Evolutionary conservation across 2,888 invertebrate genomes (phyloP), one percentile per base, ranked within the genome.

Genomic region (Choristoneura rosaceana): DNA sequence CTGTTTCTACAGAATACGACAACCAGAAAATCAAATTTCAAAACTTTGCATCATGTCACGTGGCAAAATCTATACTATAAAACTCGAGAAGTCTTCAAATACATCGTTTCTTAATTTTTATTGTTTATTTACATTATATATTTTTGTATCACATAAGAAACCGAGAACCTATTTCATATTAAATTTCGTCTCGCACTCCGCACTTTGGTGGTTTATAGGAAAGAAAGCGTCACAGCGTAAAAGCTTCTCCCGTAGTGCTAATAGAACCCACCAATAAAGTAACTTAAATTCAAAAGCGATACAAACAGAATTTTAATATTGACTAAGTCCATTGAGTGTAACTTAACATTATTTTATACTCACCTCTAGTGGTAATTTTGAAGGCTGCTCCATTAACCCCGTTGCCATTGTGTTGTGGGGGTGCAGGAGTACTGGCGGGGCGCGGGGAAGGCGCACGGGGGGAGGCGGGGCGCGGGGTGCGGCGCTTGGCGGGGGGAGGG

Each of bases 361-460:
- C 76, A 93, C 98, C 97, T 96, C 97, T 95, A 81, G 97, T 97
- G 77, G 97, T 96, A 80, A 99, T 97, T 92, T 98, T 98, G 84
- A 99, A 97, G 83, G 97, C 96, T 47, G 97, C 96, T 55, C 96
- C 96, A 70, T 94, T 86, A 17, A 88, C 84, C 5, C 87, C 88
- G 64, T 88, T 88, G 9, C 76, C 73, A 69, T 77, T 79, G 58
- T 84, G 76, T 47, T 81, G 82, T 61, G 76, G 73, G 73, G 81
- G 82, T n/a, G 79, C 55, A 17, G 90, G 89, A 8, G 90, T 47
- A 63, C 43, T 88, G 70, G 83, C 81, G 52, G 90, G 89, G 8
- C 83, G 88, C 71, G 90, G 89, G 34, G 92, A 87, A 84, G 90
- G 59, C 94, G 87, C 91, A 76, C 87, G 85, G 15, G 90, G 89